A percentile compares a stretch with the other conserved stretches of the same genome.
phyloP scores from a whole-genome alignment of 2,888 invertebrate species.

The Pachycephus smyrnensis region DNA sequence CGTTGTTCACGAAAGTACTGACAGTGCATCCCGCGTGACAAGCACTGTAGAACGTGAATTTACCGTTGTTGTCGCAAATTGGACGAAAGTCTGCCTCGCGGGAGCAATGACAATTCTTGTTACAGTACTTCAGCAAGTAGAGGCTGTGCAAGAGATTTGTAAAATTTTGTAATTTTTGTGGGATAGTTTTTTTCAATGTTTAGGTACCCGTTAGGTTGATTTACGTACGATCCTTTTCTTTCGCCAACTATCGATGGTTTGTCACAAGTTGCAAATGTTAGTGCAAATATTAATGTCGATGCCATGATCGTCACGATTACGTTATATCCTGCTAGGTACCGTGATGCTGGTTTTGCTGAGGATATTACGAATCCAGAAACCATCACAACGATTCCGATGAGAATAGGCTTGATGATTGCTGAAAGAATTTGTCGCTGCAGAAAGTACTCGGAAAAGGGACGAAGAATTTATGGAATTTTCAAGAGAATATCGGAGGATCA shows the following conservation, averaged over 20 bases:
- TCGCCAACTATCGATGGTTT: constrained; percentile 68
- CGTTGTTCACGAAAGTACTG: constrained; percentile 64
- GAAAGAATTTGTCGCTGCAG: constrained; percentile 24
- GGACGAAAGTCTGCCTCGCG: constrained; percentile 71
- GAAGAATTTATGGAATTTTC: constrained; percentile 10
- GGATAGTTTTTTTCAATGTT: background rate
- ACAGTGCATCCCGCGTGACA: constrained; percentile 79
- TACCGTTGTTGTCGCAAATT: constrained; percentile 72
- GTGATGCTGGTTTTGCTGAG: constrained; percentile 68
- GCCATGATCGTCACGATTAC: constrained; percentile 66
- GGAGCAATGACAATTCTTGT: constrained; percentile 70
- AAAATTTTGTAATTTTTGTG: background rate
- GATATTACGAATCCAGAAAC: constrained; percentile 71
- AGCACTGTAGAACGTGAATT: constrained; percentile 76
- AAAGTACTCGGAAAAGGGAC: background rate
- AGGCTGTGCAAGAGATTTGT: constrained; percentile 41
- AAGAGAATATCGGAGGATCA: background rate
- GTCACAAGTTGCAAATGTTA: constrained; percentile 68
- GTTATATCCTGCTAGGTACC: constrained; percentile 69
- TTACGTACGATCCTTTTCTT: constrained; percentile 60
- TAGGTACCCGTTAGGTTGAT: background rate
- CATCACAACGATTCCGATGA: constrained; percentile 69
- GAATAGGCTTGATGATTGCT: constrained; percentile 71
- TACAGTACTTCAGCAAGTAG: constrained; percentile 68
- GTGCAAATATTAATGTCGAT: constrained; percentile 66